Conservation (phyloP, 2,113 vertebrate species). For the Cyprinus carpio region DNA sequence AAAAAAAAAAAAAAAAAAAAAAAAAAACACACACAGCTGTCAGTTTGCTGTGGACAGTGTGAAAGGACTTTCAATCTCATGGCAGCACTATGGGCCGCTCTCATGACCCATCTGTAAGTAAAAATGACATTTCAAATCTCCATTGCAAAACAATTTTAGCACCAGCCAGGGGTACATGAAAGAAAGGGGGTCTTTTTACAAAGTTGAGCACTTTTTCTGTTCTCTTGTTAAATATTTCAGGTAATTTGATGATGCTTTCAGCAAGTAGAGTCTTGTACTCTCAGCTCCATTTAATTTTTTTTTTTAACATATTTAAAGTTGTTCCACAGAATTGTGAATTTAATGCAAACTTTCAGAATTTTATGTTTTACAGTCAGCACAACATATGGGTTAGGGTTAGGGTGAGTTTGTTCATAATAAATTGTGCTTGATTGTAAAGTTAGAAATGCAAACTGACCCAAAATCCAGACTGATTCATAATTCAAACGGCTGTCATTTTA, state of each 20-base stretch:
- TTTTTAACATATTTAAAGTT: background rate
- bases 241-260: background rate
- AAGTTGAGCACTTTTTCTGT: background rate
- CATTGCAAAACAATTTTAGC: background rate
- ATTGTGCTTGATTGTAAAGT: background rate
- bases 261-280: background rate
- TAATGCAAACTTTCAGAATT: no score
- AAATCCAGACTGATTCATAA: background rate
- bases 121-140: slow-evolving; percentile 6
- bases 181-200: background rate
- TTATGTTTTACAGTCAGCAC: background rate
- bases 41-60: background rate
- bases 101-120: background rate
- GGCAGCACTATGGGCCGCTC: background rate
- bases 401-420: background rate
- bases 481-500: background rate
- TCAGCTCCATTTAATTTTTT: background rate
- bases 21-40: background rate
- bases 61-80: background rate
- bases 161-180: background rate
- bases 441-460: background rate
- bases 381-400: no score
- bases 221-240: background rate
- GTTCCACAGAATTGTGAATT: background rate
- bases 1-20: no score